These are phyloP conservation scores for Trichopria drosophilae DNA, from an alignment of 2,888 invertebrate genomes.

Conservation along the genomic window DNA sequence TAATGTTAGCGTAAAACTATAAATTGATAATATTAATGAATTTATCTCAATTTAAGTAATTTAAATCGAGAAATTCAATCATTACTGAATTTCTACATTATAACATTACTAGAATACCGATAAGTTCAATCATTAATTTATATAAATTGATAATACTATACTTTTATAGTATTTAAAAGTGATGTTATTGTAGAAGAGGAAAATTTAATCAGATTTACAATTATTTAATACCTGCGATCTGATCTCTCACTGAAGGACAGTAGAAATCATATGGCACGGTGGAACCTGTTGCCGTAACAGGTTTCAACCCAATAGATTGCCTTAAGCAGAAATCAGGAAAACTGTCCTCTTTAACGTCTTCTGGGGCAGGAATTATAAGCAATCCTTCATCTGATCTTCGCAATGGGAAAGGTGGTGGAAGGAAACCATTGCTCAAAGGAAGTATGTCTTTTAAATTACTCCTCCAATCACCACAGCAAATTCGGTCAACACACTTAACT, in stretches of 20 bases:
- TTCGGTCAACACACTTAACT: conserved; percentile 6
- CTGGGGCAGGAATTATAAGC: background rate
- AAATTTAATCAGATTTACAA: too few relatives aligned
- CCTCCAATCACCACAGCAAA: conserved; percentile 1
- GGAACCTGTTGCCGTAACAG: conserved; percentile 6
- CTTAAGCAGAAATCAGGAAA: conserved; percentile 2
- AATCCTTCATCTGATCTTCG: conserved; percentile 1
- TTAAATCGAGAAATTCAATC: too few relatives aligned
- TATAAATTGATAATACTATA: too few relatives aligned
- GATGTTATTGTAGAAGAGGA: too few relatives aligned
- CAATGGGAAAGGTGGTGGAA: conserved; percentile 9
- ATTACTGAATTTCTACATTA: too few relatives aligned
- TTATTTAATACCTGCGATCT: background rate
- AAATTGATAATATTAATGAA: background rate
- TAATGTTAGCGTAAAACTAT: background rate
- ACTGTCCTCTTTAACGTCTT: background rate
- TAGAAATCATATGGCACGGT: conserved; percentile 7
- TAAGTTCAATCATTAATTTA: too few relatives aligned
- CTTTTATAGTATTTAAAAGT: too few relatives aligned
- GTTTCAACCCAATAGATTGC: background rate
- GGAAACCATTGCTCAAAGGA: background rate
- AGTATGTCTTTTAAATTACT: conserved; percentile 2
- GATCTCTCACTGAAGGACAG: conserved; percentile 5
- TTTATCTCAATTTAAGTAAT: too few relatives aligned
- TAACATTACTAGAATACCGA: too few relatives aligned